phyloP scores from a whole-genome alignment of 2,888 invertebrate species.

The Eupithecia subfuscata region DNA sequence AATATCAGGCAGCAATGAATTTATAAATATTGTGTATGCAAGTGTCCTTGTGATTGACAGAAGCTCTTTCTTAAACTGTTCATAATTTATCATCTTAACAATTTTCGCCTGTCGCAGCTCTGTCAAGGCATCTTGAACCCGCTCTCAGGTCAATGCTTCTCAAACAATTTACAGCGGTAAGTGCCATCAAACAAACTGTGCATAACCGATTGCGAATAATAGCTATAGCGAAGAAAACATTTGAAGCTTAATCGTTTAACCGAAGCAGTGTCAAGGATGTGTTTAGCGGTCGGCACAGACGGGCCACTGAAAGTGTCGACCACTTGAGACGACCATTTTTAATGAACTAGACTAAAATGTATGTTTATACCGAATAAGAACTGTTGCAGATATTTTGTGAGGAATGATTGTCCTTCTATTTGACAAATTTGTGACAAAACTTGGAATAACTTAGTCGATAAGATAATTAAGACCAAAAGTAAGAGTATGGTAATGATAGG shows the following conservation, averaged over 20 bases:
- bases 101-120: constrained; percentile 7
- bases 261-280: constrained; percentile 12
- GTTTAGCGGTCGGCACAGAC: neutral
- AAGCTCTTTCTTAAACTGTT: neutral
- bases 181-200: constrained; percentile 5
- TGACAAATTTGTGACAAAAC: neutral
- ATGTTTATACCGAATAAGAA: neutral
- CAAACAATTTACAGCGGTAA: neutral
- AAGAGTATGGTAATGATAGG: neutral
- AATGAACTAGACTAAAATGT: neutral
- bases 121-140: constrained; percentile 1
- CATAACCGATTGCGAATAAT: constrained; percentile 7
- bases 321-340: neutral
- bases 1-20: neutral
- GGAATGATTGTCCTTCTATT: neutral
- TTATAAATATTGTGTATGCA: neutral
- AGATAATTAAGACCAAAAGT: neutral
- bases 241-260: constrained; percentile 12
- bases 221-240: constrained; percentile 17
- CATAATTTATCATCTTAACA: constrained; percentile 2
- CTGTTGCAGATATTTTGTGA: neutral
- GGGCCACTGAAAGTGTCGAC: neutral
- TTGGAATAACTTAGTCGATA: neutral
- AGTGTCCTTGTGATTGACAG: neutral
- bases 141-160: constrained; percentile 20